Conservation (phyloP, 2,888 invertebrate genomes). For the Morpho deidamia region DNA sequence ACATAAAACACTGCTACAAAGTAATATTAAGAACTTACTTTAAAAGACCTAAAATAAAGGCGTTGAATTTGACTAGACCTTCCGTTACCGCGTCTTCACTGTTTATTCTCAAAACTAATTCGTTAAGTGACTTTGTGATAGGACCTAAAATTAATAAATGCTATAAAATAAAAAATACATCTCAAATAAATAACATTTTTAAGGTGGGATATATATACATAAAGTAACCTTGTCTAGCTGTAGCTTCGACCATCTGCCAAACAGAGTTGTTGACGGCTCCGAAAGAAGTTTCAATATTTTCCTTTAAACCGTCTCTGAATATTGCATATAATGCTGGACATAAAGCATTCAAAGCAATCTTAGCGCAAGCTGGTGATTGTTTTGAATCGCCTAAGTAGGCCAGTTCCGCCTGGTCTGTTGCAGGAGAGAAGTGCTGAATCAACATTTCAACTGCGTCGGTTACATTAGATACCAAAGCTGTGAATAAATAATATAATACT, state of each 20-base stretch:
- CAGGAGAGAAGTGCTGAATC: slow-evolving; percentile 83
- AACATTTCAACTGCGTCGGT: slow-evolving; percentile 86
- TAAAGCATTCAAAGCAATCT: slow-evolving; percentile 84
- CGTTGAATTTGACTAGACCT: slow-evolving; percentile 92
- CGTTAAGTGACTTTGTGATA: slow-evolving; percentile 89
- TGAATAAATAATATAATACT: slow-evolving; percentile 30
- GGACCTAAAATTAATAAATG: slow-evolving; percentile 72
- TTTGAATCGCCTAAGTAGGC: slow-evolving; percentile 78
- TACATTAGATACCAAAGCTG: slow-evolving; percentile 85
- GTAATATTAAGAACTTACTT: slow-evolving; percentile 79
- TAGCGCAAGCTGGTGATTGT: slow-evolving; percentile 82
- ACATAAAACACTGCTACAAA: not conserved
- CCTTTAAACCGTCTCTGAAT: slow-evolving; percentile 90
- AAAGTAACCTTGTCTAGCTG: slow-evolving; percentile 85
- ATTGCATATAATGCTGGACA: slow-evolving; percentile 92
- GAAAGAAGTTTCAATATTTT: slow-evolving; percentile 89
- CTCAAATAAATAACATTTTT: not conserved
- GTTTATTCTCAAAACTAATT: slow-evolving; percentile 89
- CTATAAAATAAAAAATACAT: not conserved
- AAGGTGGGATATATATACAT: not conserved
- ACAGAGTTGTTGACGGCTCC: slow-evolving; percentile 92
- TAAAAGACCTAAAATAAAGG: slow-evolving; percentile 90
- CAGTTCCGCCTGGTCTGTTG: slow-evolving; percentile 81
- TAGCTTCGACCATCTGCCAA: slow-evolving; percentile 94
- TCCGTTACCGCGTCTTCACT: slow-evolving; percentile 90